phyloP scores from a whole-genome alignment of 2,888 invertebrate species.

The Hecatera dysodea region DNA sequence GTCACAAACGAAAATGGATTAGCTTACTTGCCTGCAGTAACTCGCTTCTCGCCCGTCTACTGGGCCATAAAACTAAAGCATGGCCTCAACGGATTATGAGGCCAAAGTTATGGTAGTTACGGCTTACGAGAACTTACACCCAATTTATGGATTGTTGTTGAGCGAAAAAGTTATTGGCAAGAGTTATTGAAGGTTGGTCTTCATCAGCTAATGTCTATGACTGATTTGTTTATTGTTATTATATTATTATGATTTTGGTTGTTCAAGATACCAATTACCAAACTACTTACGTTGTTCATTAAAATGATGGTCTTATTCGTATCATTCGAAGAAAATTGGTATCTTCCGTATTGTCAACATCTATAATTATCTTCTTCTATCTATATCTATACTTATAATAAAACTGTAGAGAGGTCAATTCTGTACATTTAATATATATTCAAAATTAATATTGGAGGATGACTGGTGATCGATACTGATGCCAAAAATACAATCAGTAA shows the following conservation, averaged over 20 bases:
- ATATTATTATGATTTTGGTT: neutral
- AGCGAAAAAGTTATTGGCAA: constrained; percentile 58
- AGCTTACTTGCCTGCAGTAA: constrained; percentile 43
- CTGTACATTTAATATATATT: too few species aligned
- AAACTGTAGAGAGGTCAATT: too few species aligned
- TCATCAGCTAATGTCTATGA: constrained; percentile 15
- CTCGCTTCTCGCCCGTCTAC: constrained; percentile 40
- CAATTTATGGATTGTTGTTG: constrained; percentile 59
- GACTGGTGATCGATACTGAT: too few species aligned
- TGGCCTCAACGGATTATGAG: constrained; percentile 63
- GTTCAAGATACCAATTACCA: neutral
- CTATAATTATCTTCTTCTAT: too few species aligned
- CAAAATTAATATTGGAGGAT: too few species aligned
- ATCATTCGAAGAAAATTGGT: neutral
- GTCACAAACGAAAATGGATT: constrained; percentile 57
- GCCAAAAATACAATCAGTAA: too few species aligned
- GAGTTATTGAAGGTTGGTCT: neutral
- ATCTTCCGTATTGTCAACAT: too few species aligned
- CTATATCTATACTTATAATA: too few species aligned
- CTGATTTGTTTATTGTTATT: neutral
- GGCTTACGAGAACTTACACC: constrained; percentile 54
- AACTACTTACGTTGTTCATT: neutral
- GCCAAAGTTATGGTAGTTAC: constrained; percentile 63
- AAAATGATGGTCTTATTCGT: neutral
- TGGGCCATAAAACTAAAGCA: constrained; percentile 60